Conservation (phyloP, 2,797 vertebrate species). For the Pseudomugil tenellus region DNA sequence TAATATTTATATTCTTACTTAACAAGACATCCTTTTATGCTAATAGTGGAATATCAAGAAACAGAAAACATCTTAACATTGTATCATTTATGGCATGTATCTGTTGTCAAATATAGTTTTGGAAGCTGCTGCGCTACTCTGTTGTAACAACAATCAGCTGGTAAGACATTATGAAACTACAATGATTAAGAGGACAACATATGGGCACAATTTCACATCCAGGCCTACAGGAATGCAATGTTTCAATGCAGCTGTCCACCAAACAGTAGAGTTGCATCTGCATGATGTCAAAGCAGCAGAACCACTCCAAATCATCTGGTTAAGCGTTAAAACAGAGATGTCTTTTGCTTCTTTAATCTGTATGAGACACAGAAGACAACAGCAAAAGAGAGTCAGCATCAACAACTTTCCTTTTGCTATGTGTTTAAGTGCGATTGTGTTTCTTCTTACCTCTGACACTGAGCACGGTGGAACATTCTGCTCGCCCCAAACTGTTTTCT, state of each 20-base stretch:
- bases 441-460: slow-evolving; percentile 82
- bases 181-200: not conserved
- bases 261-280: not conserved
- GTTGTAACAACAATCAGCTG: not conserved
- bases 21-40: not conserved
- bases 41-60: not conserved
- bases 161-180: not conserved
- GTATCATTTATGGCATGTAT: not conserved
- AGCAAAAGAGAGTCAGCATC: not conserved
- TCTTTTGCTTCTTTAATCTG: slow-evolving; percentile 20
- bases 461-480: slow-evolving; percentile 82
- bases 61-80: not conserved
- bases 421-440: not conserved
- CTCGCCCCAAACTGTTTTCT: slow-evolving; percentile 82
- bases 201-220: not conserved
- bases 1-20: not conserved
- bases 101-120: not conserved
- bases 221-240: not conserved
- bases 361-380: not conserved
- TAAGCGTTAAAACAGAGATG: no score
- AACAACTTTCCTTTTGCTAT: not conserved
- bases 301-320: not conserved
- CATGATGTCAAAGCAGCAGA: not conserved
- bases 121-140: not conserved
- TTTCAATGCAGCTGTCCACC: slow-evolving; percentile 10